phyloP scores from a whole-genome alignment of 2,888 invertebrate genomes.

The Agonopterix arenella region DNA sequence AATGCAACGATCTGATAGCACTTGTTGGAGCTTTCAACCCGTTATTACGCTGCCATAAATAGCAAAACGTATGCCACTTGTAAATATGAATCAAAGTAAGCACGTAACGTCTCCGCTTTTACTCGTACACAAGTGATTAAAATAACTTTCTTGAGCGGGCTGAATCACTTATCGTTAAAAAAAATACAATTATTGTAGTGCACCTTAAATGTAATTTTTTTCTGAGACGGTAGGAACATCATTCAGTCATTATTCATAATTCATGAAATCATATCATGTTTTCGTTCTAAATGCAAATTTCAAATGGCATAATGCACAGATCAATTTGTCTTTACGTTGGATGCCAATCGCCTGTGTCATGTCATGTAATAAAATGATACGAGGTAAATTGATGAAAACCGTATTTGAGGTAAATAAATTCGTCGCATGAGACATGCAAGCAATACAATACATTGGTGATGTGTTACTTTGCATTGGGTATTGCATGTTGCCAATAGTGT shows the following conservation, averaged over 20 bases:
- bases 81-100: constrained; percentile 19
- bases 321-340: constrained; percentile 10
- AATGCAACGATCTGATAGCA: constrained; percentile 30
- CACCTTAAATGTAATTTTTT: too few relatives aligned
- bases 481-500: too few relatives aligned
- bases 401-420: constrained; percentile 2
- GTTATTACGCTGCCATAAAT: constrained; percentile 34
- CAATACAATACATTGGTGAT: background rate
- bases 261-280: constrained; percentile 18
- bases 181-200: too few relatives aligned
- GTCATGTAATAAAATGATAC: constrained; percentile 10
- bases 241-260: background rate
- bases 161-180: background rate
- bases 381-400: constrained; percentile 6
- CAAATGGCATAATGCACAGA: constrained; percentile 15
- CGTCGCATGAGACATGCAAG: constrained; percentile 1
- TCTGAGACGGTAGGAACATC: too few relatives aligned
- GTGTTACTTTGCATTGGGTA: too few relatives aligned
- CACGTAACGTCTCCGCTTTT: background rate
- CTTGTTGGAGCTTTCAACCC: constrained; percentile 20
- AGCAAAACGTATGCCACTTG: constrained; percentile 22
- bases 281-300: constrained; percentile 41
- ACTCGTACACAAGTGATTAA: constrained; percentile 1
- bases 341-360: constrained; percentile 18
- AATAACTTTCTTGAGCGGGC: constrained; percentile 3